Conservation (phyloP, 1,140 invertebrate genomes). For the Aphis craccivora region DNA sequence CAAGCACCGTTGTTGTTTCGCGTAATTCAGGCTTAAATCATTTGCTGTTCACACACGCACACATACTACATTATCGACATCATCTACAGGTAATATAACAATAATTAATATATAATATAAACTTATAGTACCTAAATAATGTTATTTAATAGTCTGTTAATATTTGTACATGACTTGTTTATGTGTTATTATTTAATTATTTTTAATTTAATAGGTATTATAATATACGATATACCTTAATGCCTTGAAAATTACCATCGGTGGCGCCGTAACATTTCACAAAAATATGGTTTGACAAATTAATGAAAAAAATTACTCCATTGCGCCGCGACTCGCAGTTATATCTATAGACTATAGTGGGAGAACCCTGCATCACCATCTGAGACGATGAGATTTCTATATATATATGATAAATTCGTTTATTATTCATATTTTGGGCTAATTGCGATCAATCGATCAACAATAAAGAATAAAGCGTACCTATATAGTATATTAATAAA, state of each 20-base stretch:
- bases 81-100: conserved; percentile 33
- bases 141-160: neutral
- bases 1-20: neutral
- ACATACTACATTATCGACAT: neutral
- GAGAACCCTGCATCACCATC: no score
- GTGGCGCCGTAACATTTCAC: neutral
- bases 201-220: no score
- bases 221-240: no score
- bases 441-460: no score
- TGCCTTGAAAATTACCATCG: neutral
- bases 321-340: no score
- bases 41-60: neutral
- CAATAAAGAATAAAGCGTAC: no score
- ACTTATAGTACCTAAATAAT: neutral
- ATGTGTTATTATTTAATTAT: neutral
- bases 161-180: neutral
- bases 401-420: no score
- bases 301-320: no score
- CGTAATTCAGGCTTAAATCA: conserved; percentile 18
- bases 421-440: no score
- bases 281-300: neutral
- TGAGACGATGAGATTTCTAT: no score
- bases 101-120: neutral
- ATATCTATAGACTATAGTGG: no score
- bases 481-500: no score